Conservation (phyloP, 2,113 vertebrate species). For the Galemys pyrenaicus region DNA sequence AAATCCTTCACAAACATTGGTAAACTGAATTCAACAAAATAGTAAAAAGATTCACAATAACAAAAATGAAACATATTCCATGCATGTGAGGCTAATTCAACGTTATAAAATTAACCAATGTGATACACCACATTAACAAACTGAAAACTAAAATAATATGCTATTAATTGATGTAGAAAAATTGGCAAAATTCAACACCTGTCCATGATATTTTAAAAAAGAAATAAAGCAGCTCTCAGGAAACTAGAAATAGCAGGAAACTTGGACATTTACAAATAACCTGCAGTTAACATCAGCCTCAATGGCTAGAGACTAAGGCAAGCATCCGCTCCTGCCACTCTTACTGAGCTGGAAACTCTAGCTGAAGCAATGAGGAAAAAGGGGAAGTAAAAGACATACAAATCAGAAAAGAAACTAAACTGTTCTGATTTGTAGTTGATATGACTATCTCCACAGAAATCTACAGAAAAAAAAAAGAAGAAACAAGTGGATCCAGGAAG, state of each 20-base stretch:
- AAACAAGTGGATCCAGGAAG: neutral
- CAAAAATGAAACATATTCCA: neutral
- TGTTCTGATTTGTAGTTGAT: neutral
- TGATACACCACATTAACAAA: neutral
- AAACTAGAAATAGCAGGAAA: neutral
- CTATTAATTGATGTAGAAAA: neutral
- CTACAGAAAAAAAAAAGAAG: neutral
- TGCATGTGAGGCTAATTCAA: neutral
- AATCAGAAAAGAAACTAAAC: neutral
- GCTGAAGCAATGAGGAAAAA: neutral
- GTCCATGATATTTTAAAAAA: neutral
- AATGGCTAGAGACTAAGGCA: neutral
- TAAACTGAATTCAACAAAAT: neutral
- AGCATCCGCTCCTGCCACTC: neutral
- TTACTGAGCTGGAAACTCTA: neutral
- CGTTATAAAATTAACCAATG: neutral
- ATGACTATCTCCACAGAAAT: neutral
- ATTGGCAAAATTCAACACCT: neutral
- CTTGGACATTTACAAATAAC: neutral
- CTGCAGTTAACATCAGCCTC: neutral
- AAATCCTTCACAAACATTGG: slow-evolving; percentile 7
- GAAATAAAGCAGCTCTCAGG: neutral
- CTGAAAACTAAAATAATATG: neutral
- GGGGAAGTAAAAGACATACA: neutral
- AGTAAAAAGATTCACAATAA: neutral